Evolutionary conservation across 2,797 vertebrate genomes (phyloP).

Genomic region (Takifugu rubripes): DNA sequence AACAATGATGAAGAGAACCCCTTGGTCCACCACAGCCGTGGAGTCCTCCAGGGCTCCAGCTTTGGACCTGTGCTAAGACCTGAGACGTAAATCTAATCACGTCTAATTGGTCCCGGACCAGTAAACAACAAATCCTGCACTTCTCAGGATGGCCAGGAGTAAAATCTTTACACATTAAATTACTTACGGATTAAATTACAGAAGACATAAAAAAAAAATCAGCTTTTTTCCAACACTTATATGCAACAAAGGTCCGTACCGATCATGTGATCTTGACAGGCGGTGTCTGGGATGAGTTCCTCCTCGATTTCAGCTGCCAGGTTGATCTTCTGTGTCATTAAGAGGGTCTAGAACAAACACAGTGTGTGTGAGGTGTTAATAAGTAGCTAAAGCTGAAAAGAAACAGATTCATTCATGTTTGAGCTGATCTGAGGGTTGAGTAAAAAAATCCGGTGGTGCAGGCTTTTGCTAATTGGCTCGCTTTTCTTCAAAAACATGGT

Average conservation of each 20-base stretch:
- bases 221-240: too few relatives aligned
- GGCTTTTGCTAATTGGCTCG: constrained; percentile 45
- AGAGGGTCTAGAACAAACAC: constrained; percentile 66
- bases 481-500: neutral
- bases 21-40: too few relatives aligned
- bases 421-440: neutral
- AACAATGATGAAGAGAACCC: too few relatives aligned
- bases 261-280: constrained; percentile 84
- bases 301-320: constrained; percentile 76
- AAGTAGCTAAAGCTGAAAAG: too few relatives aligned
- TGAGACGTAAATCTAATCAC: too few relatives aligned
- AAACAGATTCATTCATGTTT: neutral
- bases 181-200: neutral
- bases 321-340: constrained; percentile 75
- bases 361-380: too few relatives aligned
- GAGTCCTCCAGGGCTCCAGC: too few relatives aligned
- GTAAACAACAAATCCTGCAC: too few relatives aligned
- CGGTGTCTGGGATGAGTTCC: constrained; percentile 67
- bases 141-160: too few relatives aligned
- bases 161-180: too few relatives aligned
- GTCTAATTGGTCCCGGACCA: too few relatives aligned
- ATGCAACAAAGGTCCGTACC: constrained; percentile 68
- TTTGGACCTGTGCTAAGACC: too few relatives aligned
- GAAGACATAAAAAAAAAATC: neutral
- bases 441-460: constrained; percentile 8